Evolutionary conservation across 2,797 vertebrate species (phyloP), one percentile per base, ranked within the genome.

Genomic region (Rhinogobio ventralis): DNA sequence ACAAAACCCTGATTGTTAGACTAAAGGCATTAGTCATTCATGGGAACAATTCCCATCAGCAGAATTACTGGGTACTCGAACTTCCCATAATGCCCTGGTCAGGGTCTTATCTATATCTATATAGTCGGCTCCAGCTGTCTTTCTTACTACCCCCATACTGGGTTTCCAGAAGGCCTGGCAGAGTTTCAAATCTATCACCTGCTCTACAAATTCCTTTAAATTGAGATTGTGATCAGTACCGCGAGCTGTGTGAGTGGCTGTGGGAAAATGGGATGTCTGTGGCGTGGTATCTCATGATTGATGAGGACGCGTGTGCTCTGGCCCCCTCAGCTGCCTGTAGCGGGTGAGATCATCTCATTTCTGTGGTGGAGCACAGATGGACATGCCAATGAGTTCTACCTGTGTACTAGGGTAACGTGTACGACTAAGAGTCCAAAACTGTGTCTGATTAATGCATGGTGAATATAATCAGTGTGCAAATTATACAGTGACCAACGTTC

Each of bases 181-280:
- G 67, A 79, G 55, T 30, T 85, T 85, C 83, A 79, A 71, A 57
- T 85, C 30, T 71, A 64, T 85, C 83, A 85, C 83, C 83, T 85
- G 83, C 76, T 85, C 68, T 64, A 53, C 55, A 85, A 72, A 85
- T 79, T 85, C 83, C 55, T 60, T 79, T 64, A 85, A 36, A 77
- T 79, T 62, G 83, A 85, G 68, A 79, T 64, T 72, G 76, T 72
- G 83, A 85, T 85, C 68, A 51, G 83, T 19, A 81, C 25, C 67
- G 13, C 78, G 51, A 68, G 30, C 78, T 33, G 68, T 55, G 77
- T 39, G 66, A 68, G 82, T 57, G 60, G 62, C 30, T 77, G 72
- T 86, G 85, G 85, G 81, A 83, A 85, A 75, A 33, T 39, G 30
- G 49, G 57, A 57, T 73, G 60, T 85, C 49, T 74, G 78, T 20